Base-by-base conservation (phyloP, 2,888 invertebrate species). In the Drosophila nigritarsus region DNA sequence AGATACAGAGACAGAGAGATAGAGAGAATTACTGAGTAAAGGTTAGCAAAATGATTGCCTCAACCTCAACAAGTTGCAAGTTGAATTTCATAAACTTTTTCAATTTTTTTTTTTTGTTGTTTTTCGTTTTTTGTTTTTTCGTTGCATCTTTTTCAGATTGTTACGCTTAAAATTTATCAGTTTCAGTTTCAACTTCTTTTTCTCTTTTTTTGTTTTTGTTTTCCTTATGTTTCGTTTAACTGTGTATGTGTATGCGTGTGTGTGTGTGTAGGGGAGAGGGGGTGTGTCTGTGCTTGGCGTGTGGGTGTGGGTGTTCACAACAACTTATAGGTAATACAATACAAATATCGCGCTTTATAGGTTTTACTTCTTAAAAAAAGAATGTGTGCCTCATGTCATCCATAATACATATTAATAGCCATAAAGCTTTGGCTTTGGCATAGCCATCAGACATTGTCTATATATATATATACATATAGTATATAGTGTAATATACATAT, bases 321-420 rank as follows among this genome's bases (percentile, higher is more conserved):
- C 82, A 84, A 84, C 84, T 89, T 87, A 84, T 83, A 81, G 87
- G 73, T 86, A 84, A 87, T 84, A 87, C 89, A 89, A 84, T 87
- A 84, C 84, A 84, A 84, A 84, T 87, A 89, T 87, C 84, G 84
- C 87, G 77, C 72, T 81, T 73, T 84, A 74, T 75, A 85, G 81
- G 66, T 80, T 87, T 84, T 73, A 69, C 78, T 87, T 84, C 78
- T 78, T 80, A 64, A 84, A 83, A 86, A 87, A 78, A 86, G 88
- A 90, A 90, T 89, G 86, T 91, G 78, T 91, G 91, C 91, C 92
- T 91, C 91, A 92, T 91, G 66, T 91, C 92, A 92, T 92, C 92
- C 91, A 91, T 92, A 91, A 83, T 87, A 89, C 83, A 83, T 84
- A 71, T 68, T 65, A 36, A 49, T 86, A 72, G 83, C 87, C 83